Conservation (phyloP, 2,113 vertebrate genomes). For the Myodes glareolus region DNA sequence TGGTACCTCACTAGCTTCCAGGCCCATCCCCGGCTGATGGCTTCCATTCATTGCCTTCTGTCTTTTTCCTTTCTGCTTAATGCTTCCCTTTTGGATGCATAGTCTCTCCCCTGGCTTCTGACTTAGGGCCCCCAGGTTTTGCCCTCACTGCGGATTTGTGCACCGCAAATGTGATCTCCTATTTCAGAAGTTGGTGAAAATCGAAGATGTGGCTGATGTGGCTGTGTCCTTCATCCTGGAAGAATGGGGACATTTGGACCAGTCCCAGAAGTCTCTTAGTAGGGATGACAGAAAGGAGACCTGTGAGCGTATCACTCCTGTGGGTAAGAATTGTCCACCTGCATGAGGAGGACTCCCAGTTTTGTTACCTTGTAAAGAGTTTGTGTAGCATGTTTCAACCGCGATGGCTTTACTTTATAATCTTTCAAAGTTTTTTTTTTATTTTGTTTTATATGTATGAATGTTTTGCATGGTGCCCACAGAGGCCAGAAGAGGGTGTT, state of each 20-base stretch:
- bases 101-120: background rate
- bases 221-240: slow-evolving; percentile 81
- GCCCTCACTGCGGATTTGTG: slow-evolving; percentile 34
- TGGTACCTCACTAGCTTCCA: background rate
- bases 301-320: slow-evolving; percentile 69
- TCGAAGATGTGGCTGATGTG: slow-evolving; percentile 79
- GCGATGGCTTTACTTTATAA: background rate
- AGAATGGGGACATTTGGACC: slow-evolving; percentile 80
- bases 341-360: background rate
- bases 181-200: slow-evolving; percentile 82
- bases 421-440: background rate
- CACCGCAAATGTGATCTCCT: slow-evolving; percentile 60
- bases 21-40: background rate
- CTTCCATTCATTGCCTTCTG: background rate
- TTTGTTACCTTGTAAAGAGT: slow-evolving; percentile 54
- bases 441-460: background rate
- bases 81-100: background rate
- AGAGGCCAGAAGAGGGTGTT: background rate
- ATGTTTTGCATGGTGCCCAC: background rate
- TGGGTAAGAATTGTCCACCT: slow-evolving; percentile 73
- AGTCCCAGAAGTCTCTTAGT: slow-evolving; percentile 75
- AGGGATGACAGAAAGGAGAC: slow-evolving; percentile 74
- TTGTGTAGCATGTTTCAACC: slow-evolving; percentile 8
- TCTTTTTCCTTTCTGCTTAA: background rate
- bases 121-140: slow-evolving; percentile 13